Evolutionary conservation across 30 jellyfish, hydroid and myxozoan species (phyloP), one percentile per base, ranked within the genome.

Genomic region (Turritopsis dohrnii): DNA sequence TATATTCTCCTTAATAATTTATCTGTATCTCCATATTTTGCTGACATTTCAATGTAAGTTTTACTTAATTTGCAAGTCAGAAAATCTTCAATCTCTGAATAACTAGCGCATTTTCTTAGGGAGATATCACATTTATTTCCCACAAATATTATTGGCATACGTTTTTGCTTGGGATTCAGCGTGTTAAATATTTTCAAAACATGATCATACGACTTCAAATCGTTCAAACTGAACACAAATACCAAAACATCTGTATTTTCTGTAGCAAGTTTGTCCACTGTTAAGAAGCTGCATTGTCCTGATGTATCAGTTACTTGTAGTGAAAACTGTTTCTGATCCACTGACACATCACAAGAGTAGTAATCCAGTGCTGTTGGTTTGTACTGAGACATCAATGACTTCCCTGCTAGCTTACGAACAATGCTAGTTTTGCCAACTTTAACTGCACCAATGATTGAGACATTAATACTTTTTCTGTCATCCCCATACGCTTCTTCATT

Each of bases 371-470:
- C 84, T 19, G 88, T 81, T 1, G 88, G 88, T 24, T 28, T 8
- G 84, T 65, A 65, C 29, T 53, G 60, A 7, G 65, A 83, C 22
- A 65, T 22, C 21, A 53, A 22, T 8, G 65, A n/a, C 24, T 81
- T 60, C 26, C 74, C 74, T 8, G 66, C 8, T 29, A 81, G 66
- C 7, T 83, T 83, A 13, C 84, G 88, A 1, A 65, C 83, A 60
- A 81, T 53, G 52, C 84, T 21, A 19, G 84, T 81, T 65, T 81
- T 81, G 9, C 88, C 88, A 0, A 54, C 84, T n/a, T 52, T 83
- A 0, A 52, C 65, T 21, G 84, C 84, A 28, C 88, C 88, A 27
- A 81, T 53, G 7, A 81, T 7, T 16, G 88, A 41, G 30, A 81
- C 74, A 8, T 71, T 72, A 1, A 74, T 13, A 23, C 60, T 16